A percentile compares a stretch with the other conserved stretches of the same genome.
Conservation (phyloP, 2,797 vertebrate genomes). For the Oceanodroma leucorhoa region DNA sequence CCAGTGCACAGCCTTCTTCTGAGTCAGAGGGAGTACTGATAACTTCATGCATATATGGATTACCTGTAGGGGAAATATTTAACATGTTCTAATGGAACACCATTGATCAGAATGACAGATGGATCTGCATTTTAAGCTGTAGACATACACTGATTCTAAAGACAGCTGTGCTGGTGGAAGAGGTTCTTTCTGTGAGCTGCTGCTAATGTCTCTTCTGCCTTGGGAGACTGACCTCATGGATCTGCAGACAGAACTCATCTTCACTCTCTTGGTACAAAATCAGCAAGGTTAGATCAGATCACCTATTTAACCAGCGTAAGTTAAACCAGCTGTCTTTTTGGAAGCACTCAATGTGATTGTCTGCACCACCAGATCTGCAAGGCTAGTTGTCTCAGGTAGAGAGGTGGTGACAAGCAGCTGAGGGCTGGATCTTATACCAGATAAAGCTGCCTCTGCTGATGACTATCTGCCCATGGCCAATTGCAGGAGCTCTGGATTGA, state of each 20-base stretch:
- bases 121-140: not conserved
- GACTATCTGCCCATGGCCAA: not conserved
- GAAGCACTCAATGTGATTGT: fast-evolving
- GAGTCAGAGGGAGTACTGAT: constrained; percentile 63
- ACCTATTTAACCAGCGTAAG: not conserved
- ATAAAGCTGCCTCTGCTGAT: not conserved
- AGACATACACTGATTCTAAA: not conserved
- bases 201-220: not conserved
- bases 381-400: not conserved
- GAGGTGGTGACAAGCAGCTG: not conserved
- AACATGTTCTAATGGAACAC: not conserved
- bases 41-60: constrained; percentile 79
- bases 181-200: not conserved
- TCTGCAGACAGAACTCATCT: not conserved
- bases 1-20: constrained; percentile 70
- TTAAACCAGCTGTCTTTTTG: not conserved
- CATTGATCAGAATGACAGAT: not conserved
- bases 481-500: not conserved
- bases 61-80: constrained; percentile 67
- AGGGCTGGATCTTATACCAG: not conserved
- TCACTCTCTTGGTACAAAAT: not conserved
- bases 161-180: not conserved
- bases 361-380: not conserved
- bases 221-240: not conserved
- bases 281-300: not conserved